Evolutionary conservation across 64 coral and sea anemone species (phyloP).

Genomic region (Montipora capricornis): DNA sequence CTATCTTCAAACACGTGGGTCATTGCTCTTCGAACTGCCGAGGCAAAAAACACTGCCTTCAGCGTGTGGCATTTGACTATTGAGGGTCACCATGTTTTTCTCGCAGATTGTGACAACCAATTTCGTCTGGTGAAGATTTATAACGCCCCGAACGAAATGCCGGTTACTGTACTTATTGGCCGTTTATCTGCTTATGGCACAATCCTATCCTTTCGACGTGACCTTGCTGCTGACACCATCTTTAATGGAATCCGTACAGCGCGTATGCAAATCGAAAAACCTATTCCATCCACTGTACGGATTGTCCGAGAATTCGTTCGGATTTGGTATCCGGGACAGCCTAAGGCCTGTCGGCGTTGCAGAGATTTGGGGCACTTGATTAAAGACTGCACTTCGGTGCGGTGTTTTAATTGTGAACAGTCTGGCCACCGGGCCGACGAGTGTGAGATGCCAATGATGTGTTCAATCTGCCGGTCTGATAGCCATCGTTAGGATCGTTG

Average conservation of each 20-base stretch:
- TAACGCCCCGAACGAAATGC: neutral
- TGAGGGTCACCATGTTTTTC: no score
- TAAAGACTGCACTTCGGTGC: neutral
- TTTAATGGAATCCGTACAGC: neutral
- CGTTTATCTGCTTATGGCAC: neutral
- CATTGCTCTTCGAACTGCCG: no score
- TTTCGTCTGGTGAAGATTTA: neutral
- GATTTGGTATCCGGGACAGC: no score
- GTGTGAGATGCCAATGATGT: neutral
- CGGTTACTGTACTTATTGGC: no score
- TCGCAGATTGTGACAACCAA: neutral
- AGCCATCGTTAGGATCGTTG: neutral
- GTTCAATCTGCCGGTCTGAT: neutral
- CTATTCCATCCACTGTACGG: neutral
- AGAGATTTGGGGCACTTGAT: neutral
- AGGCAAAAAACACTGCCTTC: no score
- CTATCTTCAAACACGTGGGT: no score
- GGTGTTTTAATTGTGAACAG: neutral
- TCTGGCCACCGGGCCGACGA: neutral
- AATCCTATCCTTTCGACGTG: neutral
- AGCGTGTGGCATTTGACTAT: neutral
- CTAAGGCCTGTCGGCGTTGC: neutral
- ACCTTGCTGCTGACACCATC: neutral
- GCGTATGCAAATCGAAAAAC: neutral
- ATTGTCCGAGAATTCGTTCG: neutral